Percentiles rank a stretch among this genome's conserved stretches.
Conservation (phyloP, 2,113 vertebrate genomes). For the Orthonyx spaldingii region DNA sequence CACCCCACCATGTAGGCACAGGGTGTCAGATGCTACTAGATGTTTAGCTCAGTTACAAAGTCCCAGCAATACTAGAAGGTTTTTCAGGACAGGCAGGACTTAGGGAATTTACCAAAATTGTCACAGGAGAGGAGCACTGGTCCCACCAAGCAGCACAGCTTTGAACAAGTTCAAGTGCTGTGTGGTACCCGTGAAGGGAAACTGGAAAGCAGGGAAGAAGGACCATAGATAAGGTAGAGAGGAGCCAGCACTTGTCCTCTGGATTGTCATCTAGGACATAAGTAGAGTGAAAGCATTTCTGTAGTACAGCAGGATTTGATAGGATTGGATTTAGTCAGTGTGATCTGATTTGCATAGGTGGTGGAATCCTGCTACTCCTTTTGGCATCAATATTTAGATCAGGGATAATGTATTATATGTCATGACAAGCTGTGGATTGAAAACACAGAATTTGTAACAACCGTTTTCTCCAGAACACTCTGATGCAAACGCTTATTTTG, state of each 20-base stretch:
- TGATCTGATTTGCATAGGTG: constrained; percentile 27
- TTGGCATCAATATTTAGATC: background rate
- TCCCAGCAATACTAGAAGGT: background rate
- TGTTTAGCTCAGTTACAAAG: background rate
- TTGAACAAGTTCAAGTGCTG: background rate
- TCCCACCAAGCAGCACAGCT: background rate
- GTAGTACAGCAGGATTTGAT: background rate
- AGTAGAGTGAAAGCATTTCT: background rate
- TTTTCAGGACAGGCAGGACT: background rate
- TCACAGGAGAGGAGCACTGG: accelerated
- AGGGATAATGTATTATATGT: background rate
- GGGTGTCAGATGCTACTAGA: background rate
- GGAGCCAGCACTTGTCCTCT: background rate
- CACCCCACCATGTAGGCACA: accelerated
- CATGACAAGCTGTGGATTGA: background rate
- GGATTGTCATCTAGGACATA: background rate
- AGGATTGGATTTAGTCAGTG: background rate
- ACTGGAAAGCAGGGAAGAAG: background rate
- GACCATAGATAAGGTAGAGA: background rate
- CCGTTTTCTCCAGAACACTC: background rate
- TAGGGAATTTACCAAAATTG: background rate
- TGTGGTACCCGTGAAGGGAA: accelerated
- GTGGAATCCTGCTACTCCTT: background rate
- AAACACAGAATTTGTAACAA: background rate
- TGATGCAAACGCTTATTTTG: constrained; percentile 43